These are phyloP conservation scores for Drosophila yooni DNA, from an alignment of 2,888 invertebrate genomes.

Conservation along the genomic window DNA sequence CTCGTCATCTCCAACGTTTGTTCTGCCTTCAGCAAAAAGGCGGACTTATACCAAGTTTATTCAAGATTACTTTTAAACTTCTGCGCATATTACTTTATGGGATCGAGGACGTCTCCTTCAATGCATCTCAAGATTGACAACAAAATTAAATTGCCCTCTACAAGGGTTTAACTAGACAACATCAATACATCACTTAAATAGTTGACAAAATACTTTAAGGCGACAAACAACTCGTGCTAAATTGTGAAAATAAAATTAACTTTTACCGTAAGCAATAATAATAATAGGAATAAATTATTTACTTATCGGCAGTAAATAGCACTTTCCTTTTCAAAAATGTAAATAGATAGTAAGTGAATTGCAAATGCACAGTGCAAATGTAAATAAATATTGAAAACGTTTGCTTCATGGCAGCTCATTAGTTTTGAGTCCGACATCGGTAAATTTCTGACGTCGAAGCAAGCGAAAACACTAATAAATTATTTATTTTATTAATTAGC, in stretches of 20 bases:
- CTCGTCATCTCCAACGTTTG: background rate
- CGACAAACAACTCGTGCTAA: conserved; percentile 59
- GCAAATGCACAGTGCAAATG: background rate
- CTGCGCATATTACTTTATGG: background rate
- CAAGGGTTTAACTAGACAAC: background rate
- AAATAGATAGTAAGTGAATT: background rate
- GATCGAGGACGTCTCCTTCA: background rate
- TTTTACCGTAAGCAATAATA: conserved; percentile 61
- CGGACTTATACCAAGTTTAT: background rate
- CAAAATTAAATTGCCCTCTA: background rate
- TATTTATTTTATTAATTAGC: background rate
- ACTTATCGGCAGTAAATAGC: background rate
- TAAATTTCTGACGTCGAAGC: background rate
- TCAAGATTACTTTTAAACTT: conserved; percentile 1
- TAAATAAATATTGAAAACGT: background rate
- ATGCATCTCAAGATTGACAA: background rate
- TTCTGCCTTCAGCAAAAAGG: background rate
- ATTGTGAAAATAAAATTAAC: conserved; percentile 71
- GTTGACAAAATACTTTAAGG: conserved; percentile 1
- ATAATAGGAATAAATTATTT: conserved; percentile 23
- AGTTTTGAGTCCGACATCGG: background rate
- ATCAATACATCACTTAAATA: background rate
- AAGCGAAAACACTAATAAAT: background rate
- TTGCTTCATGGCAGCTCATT: background rate
- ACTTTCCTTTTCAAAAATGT: background rate